Base-by-base conservation (phyloP, 2,888 invertebrate species). In the Andricus curvator region DNA sequence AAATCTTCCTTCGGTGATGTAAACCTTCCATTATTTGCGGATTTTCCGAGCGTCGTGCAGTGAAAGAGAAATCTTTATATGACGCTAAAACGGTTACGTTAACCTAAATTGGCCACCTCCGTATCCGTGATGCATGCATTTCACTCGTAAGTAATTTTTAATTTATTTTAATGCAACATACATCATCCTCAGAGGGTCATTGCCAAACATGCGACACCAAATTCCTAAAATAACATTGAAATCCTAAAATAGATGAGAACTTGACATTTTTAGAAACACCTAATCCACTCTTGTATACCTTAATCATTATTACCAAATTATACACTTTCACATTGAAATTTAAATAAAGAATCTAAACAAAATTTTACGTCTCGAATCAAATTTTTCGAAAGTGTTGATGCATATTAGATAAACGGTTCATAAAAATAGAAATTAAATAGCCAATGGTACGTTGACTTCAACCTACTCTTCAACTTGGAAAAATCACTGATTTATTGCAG, bases 21-120 rank as follows among this genome's bases (percentile, higher is more conserved):
- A 48, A 48, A 48, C 25, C 13, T 68, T 70, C 37, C 17, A 48
- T 62, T 62, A 74, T 79, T 70, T 67, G 37, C 29, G 51, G 62
- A 22, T 79, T 79, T 79, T 74, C 79, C 64, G 33, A 20, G 48
- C 48, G 13, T 48, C 17, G 5, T 48, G 67, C 48, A 78, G 20
- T 51, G 74, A 74, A 74, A 74, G 74, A 74, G 74, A 74, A 74
- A 74, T 56, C 74, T 74, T 74, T 33, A 48, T 41, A 48, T 29
- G 56, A 56, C 56, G 29, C 33, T 20, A 56, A 48, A 74, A 29
- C n/a, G 51, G n/a, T 33, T 33, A 33, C 20, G 33, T 9, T 74
- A 74, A 74, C 74, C 74, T 29, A 33, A 33, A 56, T 74, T 56
- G 51, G 11, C n/a, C 51, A 74, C 56, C 29, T 74, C 33, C 74